Percentiles rank a stretch among this genome's conserved stretches.
Conservation (phyloP, 2,888 invertebrate genomes). For the Tipula vernalis region DNA sequence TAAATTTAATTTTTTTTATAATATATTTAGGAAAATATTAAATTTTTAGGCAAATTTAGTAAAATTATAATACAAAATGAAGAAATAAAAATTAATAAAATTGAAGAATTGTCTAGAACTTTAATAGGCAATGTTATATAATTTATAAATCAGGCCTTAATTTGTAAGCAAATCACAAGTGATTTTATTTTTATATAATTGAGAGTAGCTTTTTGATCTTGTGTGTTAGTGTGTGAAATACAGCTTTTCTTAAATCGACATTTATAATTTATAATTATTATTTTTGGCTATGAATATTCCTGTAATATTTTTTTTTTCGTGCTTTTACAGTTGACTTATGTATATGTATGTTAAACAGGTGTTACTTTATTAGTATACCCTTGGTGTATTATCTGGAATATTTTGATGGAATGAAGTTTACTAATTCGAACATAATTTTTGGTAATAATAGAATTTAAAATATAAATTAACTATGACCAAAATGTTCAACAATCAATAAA, state of each 20-base stretch:
- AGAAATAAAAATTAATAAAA: not conserved
- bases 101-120: not conserved
- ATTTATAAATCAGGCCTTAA: not conserved
- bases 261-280: not conserved
- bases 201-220: not conserved
- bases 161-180: not conserved
- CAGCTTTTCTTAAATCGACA: not conserved
- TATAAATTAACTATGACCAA: not conserved
- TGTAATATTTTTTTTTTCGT: not conserved
- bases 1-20: not conserved
- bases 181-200: not conserved
- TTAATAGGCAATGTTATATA: not conserved
- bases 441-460: not conserved
- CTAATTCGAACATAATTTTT: not conserved
- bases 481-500: not conserved
- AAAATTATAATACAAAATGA: not conserved
- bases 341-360: not conserved
- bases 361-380: not conserved
- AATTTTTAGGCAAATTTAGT: constrained; percentile 4
- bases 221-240: not conserved
- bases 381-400: not conserved
- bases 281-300: not conserved
- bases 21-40: not conserved
- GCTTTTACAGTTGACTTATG: not conserved
- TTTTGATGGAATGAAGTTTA: not conserved